Evolutionary conservation across 2,113 vertebrate species (phyloP).

Genomic region (Ailurus styani): DNA sequence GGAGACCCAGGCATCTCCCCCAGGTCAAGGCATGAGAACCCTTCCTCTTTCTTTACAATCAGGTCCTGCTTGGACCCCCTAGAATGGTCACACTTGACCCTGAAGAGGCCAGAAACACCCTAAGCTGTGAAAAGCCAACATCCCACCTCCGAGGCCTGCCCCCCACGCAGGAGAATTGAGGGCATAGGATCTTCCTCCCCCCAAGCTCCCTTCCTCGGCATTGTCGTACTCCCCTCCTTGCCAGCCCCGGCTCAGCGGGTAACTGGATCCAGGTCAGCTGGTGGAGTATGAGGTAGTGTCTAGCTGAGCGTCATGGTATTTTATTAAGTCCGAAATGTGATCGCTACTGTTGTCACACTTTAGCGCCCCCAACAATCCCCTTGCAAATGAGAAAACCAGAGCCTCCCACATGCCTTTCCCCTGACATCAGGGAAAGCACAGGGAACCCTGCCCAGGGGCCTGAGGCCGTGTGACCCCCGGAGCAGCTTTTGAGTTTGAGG

Average conservation of each 20-base stretch:
- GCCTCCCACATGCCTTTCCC: conserved; percentile 78
- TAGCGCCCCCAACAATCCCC: conserved; percentile 81
- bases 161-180: background rate
- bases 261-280: conserved; percentile 77
- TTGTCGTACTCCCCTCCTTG: conserved; percentile 46
- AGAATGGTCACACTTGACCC: background rate
- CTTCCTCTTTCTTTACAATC: background rate
- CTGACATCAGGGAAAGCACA: conserved; percentile 67
- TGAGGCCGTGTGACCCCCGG: conserved; percentile 24
- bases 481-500: background rate
- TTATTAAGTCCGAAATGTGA: conserved; percentile 84
- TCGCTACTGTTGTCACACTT: conserved; percentile 84
- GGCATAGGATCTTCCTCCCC: background rate
- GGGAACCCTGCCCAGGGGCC: conserved; percentile 52
- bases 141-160: background rate
- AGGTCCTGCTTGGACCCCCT: background rate
- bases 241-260: conserved; percentile 59
- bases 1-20: too few relatives aligned
- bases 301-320: conserved; percentile 80
- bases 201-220: background rate
- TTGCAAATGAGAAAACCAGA: conserved; percentile 85
- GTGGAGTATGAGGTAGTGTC: conserved; percentile 86
- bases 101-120: background rate
- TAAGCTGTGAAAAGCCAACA: background rate
- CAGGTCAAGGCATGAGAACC: accelerated